Evolutionary conservation across 2,888 invertebrate genomes (phyloP).

Genomic region (Dysmachus trigonus): DNA sequence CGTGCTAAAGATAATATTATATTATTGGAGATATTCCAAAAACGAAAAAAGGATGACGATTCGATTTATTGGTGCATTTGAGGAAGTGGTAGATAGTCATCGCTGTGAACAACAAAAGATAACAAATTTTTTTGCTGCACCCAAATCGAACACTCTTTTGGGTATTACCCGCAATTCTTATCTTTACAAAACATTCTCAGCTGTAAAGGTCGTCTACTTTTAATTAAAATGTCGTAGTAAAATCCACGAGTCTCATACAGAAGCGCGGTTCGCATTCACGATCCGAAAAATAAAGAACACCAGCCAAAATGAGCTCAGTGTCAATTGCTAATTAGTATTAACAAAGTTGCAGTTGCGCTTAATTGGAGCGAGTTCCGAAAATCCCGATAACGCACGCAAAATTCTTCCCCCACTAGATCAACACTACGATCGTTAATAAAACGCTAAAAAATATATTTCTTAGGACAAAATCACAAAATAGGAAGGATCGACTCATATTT

Average conservation of each 20-base stretch:
- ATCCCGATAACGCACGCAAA: background rate
- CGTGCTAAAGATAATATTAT: constrained; percentile 2
- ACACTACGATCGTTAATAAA: constrained; percentile 13
- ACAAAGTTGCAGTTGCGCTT: background rate
- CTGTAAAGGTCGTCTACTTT: background rate
- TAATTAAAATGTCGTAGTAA: background rate
- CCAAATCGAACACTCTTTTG: background rate
- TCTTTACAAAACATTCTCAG: background rate
- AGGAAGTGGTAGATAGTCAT: background rate
- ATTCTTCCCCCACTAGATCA: background rate
- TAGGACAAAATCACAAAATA: constrained; percentile 28
- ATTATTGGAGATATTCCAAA: background rate
- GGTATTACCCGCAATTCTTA: background rate
- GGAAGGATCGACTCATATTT: constrained; percentile 18
- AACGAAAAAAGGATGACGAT: background rate
- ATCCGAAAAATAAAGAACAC: background rate
- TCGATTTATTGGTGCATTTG: background rate
- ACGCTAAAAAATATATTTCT: constrained; percentile 18
- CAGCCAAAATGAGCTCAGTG: background rate
- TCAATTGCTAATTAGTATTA: background rate
- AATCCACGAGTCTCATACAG: background rate
- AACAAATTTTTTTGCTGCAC: background rate
- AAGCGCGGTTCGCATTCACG: background rate
- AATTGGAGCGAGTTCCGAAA: background rate
- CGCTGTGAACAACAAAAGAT: background rate